phyloP scores from a whole-genome alignment of 1,140 invertebrate species.

The Phocides pigmalion region DNA sequence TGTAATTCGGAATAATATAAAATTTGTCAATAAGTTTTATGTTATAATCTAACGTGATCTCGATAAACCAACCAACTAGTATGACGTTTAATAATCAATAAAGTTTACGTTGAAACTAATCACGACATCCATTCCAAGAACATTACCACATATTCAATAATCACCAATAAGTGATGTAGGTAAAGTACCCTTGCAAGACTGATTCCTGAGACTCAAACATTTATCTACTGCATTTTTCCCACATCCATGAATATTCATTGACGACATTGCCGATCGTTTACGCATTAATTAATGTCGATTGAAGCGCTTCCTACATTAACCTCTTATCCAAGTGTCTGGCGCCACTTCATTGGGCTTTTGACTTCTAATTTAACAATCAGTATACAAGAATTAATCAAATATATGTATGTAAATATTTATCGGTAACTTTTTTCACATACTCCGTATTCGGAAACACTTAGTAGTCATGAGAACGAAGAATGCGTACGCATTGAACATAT shows the following conservation, averaged over 20 bases:
- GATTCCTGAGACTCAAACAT: not conserved
- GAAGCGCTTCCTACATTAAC: slow-evolving; percentile 30
- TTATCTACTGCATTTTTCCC: slow-evolving; percentile 4
- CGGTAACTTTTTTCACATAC: slow-evolving; percentile 4
- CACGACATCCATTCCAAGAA: no score
- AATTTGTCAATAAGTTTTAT: no score
- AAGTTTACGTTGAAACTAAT: no score
- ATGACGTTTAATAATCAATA: no score
- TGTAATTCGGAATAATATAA: no score
- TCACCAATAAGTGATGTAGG: not conserved
- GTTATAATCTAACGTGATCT: no score
- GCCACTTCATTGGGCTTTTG: slow-evolving; percentile 14
- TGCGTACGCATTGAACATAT: slow-evolving; percentile 1
- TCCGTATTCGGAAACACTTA: slow-evolving; percentile 8
- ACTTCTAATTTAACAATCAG: slow-evolving; percentile 30
- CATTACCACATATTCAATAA: no score
- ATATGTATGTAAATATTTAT: slow-evolving; percentile 20
- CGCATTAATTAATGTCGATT: slow-evolving; percentile 26
- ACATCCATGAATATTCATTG: slow-evolving; percentile 30
- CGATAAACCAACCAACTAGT: no score
- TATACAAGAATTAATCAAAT: slow-evolving; percentile 13
- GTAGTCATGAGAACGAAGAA: slow-evolving; percentile 5
- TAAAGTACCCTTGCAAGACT: not conserved
- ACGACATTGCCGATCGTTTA: slow-evolving; percentile 17
- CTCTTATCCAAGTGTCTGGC: slow-evolving; percentile 21